Evolutionary conservation across 2,797 vertebrate species (phyloP).

Genomic region (Scomberomorus guttatus): DNA sequence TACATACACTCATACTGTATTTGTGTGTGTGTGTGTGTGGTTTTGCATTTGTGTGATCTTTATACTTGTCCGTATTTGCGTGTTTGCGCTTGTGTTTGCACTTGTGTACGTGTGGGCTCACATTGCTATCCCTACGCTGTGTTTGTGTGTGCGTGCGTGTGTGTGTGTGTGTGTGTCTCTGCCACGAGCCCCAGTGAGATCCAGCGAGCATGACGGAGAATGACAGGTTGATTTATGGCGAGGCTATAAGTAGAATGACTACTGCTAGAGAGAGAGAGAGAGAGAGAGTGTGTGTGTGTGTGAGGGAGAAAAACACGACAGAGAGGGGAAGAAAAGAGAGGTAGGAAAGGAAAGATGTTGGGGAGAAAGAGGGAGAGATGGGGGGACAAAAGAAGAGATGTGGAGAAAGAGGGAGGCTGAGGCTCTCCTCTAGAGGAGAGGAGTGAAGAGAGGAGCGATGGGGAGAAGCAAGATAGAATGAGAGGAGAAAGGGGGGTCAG

Average conservation of each 20-base stretch:
- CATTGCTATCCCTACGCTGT: conserved; percentile 9
- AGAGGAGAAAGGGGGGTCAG: conserved; percentile 17
- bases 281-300: background rate
- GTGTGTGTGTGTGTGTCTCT: conserved; percentile 47
- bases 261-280: conserved; percentile 56
- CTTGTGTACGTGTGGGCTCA: conserved; percentile 48
- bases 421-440: background rate
- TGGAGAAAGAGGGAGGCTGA: conserved; percentile 26
- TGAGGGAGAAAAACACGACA: conserved; percentile 27
- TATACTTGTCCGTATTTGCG: conserved; percentile 38
- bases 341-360: conserved; percentile 25
- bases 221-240: conserved; percentile 90
- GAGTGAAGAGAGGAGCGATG: conserved; percentile 5
- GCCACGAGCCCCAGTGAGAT: conserved; percentile 80
- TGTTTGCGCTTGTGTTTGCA: conserved; percentile 42
- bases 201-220: conserved; percentile 86
- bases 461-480: conserved; percentile 1
- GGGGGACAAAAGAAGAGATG: conserved; percentile 34
- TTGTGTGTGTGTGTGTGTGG: conserved; percentile 11
- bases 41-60: conserved; percentile 30
- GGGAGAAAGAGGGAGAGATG: conserved; percentile 25
- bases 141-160: conserved; percentile 29
- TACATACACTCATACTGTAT: conserved; percentile 4
- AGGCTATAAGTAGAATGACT: conserved; percentile 87
- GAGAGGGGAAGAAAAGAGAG: conserved; percentile 39